Conservation (phyloP, 2,888 invertebrate genomes). For the Pasiphila rectangulata region DNA sequence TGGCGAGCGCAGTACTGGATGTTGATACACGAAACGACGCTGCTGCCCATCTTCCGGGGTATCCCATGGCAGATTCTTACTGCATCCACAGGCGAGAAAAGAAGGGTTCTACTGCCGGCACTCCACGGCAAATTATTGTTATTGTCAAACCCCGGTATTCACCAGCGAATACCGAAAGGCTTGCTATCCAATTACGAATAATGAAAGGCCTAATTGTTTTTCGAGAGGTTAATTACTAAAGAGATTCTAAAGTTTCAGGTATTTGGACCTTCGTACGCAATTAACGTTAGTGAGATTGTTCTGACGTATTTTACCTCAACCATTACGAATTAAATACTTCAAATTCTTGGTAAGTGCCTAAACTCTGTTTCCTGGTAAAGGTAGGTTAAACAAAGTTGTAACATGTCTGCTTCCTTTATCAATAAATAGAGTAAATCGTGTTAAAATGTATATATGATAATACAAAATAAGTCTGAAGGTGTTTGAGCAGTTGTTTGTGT, state of each 20-base stretch:
- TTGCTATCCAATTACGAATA: conserved; percentile 20
- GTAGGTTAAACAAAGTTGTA: too few relatives aligned
- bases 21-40: too few relatives aligned
- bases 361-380: neutral
- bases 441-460: too few relatives aligned
- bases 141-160: conserved; percentile 1
- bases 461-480: too few relatives aligned
- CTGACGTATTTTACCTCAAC: neutral
- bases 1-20: too few relatives aligned
- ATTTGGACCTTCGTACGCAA: conserved; percentile 7
- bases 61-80: too few relatives aligned
- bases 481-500: too few relatives aligned
- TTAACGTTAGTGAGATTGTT: conserved; percentile 7
- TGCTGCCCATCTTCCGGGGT: too few relatives aligned
- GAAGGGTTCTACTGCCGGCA: too few relatives aligned
- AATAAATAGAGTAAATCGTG: too few relatives aligned
- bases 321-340: neutral
- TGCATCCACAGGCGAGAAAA: too few relatives aligned
- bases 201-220: conserved; percentile 22
- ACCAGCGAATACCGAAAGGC: conserved; percentile 5
- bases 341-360: neutral
- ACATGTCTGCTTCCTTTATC: too few relatives aligned
- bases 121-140: neutral
- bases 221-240: conserved; percentile 17
- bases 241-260: conserved; percentile 15